A percentile compares a stretch with the other conserved stretches of the same genome.
Evolutionary conservation across 2,113 vertebrate genomes (phyloP).

Genomic region (Xyrauchen texanus): DNA sequence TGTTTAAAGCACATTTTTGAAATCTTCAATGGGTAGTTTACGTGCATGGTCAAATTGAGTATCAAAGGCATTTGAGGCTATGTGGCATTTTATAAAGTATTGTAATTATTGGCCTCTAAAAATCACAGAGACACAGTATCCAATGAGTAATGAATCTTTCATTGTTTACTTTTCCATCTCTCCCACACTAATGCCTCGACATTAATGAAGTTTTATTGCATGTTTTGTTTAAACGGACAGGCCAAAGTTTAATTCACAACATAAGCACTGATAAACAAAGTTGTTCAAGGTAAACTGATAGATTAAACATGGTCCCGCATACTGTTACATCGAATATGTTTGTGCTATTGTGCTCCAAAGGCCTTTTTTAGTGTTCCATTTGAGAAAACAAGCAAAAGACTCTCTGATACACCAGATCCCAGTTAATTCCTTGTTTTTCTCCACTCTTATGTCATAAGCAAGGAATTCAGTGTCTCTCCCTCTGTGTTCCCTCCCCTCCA

Average conservation of each 20-base stretch:
- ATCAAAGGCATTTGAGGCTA: neutral
- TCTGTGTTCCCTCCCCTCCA: slow-evolving; percentile 69
- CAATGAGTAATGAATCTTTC: neutral
- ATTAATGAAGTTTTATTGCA: neutral
- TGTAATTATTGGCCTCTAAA: neutral
- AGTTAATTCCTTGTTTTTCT: slow-evolving; percentile 46
- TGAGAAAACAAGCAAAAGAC: slow-evolving; percentile 8
- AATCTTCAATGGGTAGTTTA: no score
- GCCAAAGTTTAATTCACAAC: neutral
- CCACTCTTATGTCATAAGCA: slow-evolving; percentile 76
- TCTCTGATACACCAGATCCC: slow-evolving; percentile 45
- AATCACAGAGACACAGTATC: neutral
- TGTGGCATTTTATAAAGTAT: no score
- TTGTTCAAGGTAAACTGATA: neutral
- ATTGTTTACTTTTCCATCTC: no score
- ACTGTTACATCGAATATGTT: neutral
- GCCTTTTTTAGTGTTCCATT: neutral
- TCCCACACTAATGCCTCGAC: neutral
- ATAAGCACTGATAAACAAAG: slow-evolving; percentile 17
- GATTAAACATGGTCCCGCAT: neutral
- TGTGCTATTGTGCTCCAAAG: neutral
- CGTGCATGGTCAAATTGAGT: no score
- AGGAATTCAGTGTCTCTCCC: slow-evolving; percentile 77
- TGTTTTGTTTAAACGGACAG: slow-evolving; percentile 31
- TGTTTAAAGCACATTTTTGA: no score